These are phyloP conservation scores for Tortrix viridana DNA, from an alignment of 2,888 invertebrate genomes.

Conservation along the genomic window DNA sequence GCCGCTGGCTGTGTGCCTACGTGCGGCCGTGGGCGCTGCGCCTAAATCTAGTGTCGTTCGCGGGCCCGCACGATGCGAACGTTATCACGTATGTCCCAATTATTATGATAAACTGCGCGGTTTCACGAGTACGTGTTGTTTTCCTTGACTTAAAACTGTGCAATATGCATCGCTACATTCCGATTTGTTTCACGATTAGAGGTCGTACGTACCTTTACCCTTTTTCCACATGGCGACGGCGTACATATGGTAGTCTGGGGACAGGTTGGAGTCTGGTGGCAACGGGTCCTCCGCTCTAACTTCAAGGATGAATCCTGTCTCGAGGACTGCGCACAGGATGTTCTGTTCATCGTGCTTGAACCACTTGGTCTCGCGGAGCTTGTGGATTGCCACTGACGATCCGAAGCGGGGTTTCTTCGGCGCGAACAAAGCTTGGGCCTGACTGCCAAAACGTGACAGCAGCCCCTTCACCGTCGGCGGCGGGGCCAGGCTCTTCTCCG, in stretches of 20 bases:
- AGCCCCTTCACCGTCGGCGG: conserved; percentile 80
- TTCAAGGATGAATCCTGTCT: conserved; percentile 89
- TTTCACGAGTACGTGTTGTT: conserved; percentile 40
- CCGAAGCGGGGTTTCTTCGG: conserved; percentile 83
- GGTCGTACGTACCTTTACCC: conserved; percentile 85
- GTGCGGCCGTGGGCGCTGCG: conserved; percentile 51
- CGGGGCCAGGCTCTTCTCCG: conserved; percentile 80
- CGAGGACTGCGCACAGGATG: conserved; percentile 88
- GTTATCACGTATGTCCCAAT: conserved; percentile 53
- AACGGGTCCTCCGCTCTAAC: conserved; percentile 80
- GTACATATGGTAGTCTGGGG: conserved; percentile 85
- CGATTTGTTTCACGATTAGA: conserved; percentile 31
- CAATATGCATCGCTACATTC: conserved; percentile 14
- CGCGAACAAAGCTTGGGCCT: conserved; percentile 81
- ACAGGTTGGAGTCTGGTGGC: conserved; percentile 73
- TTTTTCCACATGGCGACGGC: conserved; percentile 89
- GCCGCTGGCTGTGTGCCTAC: conserved; percentile 48
- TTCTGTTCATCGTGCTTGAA: conserved; percentile 88
- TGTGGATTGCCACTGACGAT: conserved; percentile 88
- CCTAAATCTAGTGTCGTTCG: conserved; percentile 60
- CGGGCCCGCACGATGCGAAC: conserved; percentile 53
- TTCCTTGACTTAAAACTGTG: conserved; percentile 4
- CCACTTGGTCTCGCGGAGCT: conserved; percentile 90
- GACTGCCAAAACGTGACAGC: conserved; percentile 82
- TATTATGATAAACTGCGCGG: conserved; percentile 48